Evolutionary conservation across 2,797 vertebrate genomes (phyloP), one percentile per base, ranked within the genome.

Genomic region (Pseudochromis fuscus): DNA sequence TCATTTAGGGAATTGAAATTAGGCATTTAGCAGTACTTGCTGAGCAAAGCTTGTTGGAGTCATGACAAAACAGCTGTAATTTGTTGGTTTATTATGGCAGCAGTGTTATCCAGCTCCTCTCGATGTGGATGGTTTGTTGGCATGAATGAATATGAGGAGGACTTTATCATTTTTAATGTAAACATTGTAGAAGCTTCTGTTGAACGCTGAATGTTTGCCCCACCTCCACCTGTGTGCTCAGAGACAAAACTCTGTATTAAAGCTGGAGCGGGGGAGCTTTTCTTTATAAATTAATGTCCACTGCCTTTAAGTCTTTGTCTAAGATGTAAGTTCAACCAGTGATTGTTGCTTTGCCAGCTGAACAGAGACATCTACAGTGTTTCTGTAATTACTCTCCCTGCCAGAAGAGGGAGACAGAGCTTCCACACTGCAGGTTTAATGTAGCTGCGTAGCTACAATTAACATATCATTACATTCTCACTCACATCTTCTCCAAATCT

Each of bases 1-100:
- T 78, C 63, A 74, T 82, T 82, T 66, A 38, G 59, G 42, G 62
- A 77, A 71, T 76, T 75, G 30, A 83, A 84, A 85, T 83, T 53
- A 44, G 52, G 52, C 27, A 64, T 82, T 85, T 81, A 83, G 67
- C 58, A 63, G 50, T 50, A 72, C 70, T 75, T 67, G 58, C 72
- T 69, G 66, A 61, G 55, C 56, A 79, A 75, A 82, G 67, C 68
- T 74, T 64, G 51, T 73, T 57, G 18, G 27, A 82, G 77, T 80
- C 66, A 65, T 61, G 61, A 70, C 48, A 64, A 70, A 83, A 48
- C 72, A 21, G 58, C 61, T 77, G 64, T 70, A 79, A 79, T 79
- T 77, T 69, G 71, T 75, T 73, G 59, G 28, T 81, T 79, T 65
- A 57, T 74, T 52, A 19, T 64, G 38, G 67, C 53, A 67, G 48